Base-by-base conservation (phyloP, 2,888 invertebrate species). In the Cephus rjabovi region DNA sequence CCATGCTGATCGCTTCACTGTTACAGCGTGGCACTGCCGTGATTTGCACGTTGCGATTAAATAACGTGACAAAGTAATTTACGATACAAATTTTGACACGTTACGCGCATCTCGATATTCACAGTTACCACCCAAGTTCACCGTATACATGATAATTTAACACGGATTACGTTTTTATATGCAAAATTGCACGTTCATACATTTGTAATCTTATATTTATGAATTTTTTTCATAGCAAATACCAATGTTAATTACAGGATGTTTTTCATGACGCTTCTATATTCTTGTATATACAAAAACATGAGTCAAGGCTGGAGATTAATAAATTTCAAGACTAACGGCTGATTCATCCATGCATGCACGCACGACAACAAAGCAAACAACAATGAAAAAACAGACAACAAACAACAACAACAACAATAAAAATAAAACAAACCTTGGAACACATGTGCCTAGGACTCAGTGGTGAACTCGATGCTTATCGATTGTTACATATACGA, bases 321-420 rank as follows among this genome's bases (percentile, higher is more conserved):
- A 56, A 56, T 56, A 0, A 56, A 9, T 56, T 56, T 56, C 56
- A 56, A 56, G 56, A 56, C 56, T 56, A 56, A 56, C 56, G 56
- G 56, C 56, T 56, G 56, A 56, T 56, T 56, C 56, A 56, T 56
- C 56, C 56, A 70, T 31, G 76, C 40, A 78, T 75, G 79, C 77
- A 79, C 56, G 56, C 56, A 78, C 80, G 82, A 79, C 80, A 82
- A 80, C 80, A 82, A 78, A 75, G 79, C 82, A 70, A 81, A 73
- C 73, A 78, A 78, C 70, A 78, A 76, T 71, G 78, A 75, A 40
- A 80, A 77, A 76, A 77, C 68, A 75, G 79, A 76, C 77, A 75
- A 34, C 77, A 69, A 79, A 37, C 23, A 73, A 73, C 34, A 31
- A 69, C 78, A 37, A 40, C 15, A 40, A 40, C 15, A 35, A 35